These are phyloP conservation scores for Endomychus coccineus DNA, from an alignment of 2,888 invertebrate genomes.

Conservation along the genomic window DNA sequence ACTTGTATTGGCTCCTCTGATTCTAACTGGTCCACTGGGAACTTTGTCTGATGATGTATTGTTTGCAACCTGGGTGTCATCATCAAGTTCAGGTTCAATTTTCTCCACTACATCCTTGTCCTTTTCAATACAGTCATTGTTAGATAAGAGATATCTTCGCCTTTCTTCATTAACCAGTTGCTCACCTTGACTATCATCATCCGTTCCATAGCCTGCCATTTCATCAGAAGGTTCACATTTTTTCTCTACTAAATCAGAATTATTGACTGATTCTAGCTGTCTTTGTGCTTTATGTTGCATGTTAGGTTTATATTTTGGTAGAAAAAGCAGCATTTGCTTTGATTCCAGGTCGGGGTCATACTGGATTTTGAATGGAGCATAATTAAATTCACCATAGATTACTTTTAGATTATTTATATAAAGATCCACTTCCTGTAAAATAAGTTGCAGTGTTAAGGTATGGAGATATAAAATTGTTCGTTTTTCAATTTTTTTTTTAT, in stretches of 20 bases:
- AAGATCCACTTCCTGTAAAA: constrained; percentile 68
- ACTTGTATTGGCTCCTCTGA: constrained; percentile 19
- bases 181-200: constrained; percentile 26
- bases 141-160: background rate
- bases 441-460: no score
- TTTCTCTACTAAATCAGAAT: constrained; percentile 3
- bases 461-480: constrained; percentile 1
- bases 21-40: constrained; percentile 19
- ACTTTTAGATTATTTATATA: constrained; percentile 67
- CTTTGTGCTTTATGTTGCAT: constrained; percentile 13
- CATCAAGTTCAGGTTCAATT: constrained; percentile 11
- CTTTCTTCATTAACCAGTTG: constrained; percentile 7
- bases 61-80: constrained; percentile 15
- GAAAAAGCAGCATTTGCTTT: constrained; percentile 58
- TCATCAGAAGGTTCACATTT: constrained; percentile 5
- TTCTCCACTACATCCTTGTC: constrained; percentile 12
- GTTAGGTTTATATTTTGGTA: constrained; percentile 42
- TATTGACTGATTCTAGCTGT: constrained; percentile 7
- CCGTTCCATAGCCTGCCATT: constrained; percentile 33
- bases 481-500: background rate
- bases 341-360: constrained; percentile 57
- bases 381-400: constrained; percentile 65
- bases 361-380: constrained; percentile 62
- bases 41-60: constrained; percentile 1
- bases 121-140: background rate